A percentile compares a stretch with the other conserved stretches of the same genome.
phyloP scores from a whole-genome alignment of 2,888 invertebrate species.

The Meandrusa payeni region DNA sequence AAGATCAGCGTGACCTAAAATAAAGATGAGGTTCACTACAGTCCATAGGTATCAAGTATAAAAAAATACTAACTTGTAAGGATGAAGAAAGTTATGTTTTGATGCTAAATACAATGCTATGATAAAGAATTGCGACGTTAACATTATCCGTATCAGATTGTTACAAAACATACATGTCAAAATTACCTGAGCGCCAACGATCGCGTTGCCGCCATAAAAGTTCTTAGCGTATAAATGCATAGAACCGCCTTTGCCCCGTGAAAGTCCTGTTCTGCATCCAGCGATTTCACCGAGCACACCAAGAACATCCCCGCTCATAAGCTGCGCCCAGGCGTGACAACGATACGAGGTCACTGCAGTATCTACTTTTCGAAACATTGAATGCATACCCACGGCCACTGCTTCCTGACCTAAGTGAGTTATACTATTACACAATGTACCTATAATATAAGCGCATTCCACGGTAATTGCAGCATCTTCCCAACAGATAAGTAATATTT shows the following conservation, averaged over 20 bases:
- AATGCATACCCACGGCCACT: constrained; percentile 93
- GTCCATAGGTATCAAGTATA: too few relatives aligned
- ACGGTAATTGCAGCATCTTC: too few relatives aligned
- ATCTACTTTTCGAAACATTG: constrained; percentile 89
- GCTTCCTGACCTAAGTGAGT: constrained; percentile 67
- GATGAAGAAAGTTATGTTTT: too few relatives aligned
- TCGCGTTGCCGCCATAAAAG: constrained; percentile 99
- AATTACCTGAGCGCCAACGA: constrained; percentile 97
- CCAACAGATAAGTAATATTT: too few relatives aligned
- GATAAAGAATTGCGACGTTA: too few relatives aligned
- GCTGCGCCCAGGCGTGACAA: constrained; percentile 97
- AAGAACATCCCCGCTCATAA: constrained; percentile 90
- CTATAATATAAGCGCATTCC: too few relatives aligned
- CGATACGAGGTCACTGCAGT: constrained; percentile 98
- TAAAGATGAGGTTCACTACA: too few relatives aligned
- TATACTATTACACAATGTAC: too few relatives aligned
- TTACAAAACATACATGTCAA: constrained; percentile 23
- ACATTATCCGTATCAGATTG: too few relatives aligned
- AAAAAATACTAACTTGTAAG: too few relatives aligned
- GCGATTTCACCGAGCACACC: constrained; percentile 95
- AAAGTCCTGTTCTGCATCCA: constrained; percentile 91
- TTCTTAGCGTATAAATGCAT: constrained; percentile 98
- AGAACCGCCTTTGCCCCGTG: constrained; percentile 98
- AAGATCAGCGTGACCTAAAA: too few relatives aligned
- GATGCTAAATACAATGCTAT: too few relatives aligned